These are phyloP conservation scores for Podargus strigoides DNA, from an alignment of 2,797 vertebrate genomes.

Conservation along the genomic window DNA sequence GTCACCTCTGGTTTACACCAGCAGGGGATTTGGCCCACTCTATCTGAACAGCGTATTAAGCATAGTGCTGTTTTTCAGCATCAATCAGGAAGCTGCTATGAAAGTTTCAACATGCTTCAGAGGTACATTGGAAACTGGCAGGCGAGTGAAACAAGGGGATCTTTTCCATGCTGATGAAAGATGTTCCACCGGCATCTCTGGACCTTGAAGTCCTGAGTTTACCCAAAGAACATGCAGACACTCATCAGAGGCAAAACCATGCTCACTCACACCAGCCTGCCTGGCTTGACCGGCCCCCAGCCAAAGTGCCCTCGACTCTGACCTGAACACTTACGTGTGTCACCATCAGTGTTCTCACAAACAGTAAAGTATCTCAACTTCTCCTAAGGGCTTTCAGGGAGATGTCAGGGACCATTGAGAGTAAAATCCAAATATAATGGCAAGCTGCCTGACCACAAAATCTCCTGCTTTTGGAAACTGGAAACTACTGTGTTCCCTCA, in stretches of 20 bases:
- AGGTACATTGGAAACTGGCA: neutral
- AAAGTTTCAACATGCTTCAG: neutral
- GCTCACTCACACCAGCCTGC: neutral
- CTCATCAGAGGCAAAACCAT: neutral
- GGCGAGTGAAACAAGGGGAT: rapidly evolving
- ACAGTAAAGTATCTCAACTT: rapidly evolving
- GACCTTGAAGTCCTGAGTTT: neutral
- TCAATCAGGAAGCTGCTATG: neutral
- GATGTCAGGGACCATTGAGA: neutral
- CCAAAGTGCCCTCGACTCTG: neutral
- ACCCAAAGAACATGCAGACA: neutral
- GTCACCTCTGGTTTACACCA: neutral
- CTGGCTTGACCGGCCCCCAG: neutral
- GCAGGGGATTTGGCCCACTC: neutral
- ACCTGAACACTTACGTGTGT: neutral
- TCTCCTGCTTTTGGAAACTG: neutral
- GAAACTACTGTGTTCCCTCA: neutral
- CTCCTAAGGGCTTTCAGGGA: neutral
- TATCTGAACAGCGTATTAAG: neutral
- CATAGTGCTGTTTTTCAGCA: neutral
- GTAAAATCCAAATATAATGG: neutral
- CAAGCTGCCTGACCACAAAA: neutral
- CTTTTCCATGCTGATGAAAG: neutral
- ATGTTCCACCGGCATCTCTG: neutral
- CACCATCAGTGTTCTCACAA: neutral